Base-by-base conservation (phyloP, 2,797 vertebrate genomes). In the Ibycter americanus region DNA sequence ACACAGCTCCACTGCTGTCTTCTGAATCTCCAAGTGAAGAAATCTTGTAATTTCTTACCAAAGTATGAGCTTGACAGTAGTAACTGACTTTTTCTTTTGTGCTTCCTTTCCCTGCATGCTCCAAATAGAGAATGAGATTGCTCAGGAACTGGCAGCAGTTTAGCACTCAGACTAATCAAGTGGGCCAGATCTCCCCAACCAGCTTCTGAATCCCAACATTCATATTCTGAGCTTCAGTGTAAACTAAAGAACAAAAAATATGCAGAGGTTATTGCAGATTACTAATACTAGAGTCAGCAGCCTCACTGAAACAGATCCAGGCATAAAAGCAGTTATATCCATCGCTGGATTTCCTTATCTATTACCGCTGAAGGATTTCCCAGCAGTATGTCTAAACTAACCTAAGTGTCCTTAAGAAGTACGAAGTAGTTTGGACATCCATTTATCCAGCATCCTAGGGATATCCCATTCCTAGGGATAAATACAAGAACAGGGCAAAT, bases 101-200 rank as follows among this genome's bases (percentile, higher is more conserved):
- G 23, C 26, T 61, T 70, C 15, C 9, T 82, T 73, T 79, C 42
- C 31, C 42, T 36, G 25, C 25, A 49, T 0, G 3, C 25, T 76
- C 34, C 54, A 54, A 59, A 63, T 87, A 54, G 34, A 79, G 26
- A 47, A 54, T 8, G 8, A 8, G 38, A 40, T 49, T 83, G 27
- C 63, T 54, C 18, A 67, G 63, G 16, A 80, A 32, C 34, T 76
- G 63, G 16, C 47, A 76, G 42, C 27, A 72, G 22, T 83, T 76
- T 34, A 62, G 78, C 32, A 58, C 15, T 62, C 15, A 66, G 25
- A 44, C n/a, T 4, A 56, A 40, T 42, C 31, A 52, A 47, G 31
- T 0, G 0, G 17, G 32, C 7, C 56, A 62, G 36, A 62, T 29
- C 9, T 54, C 61, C 46, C 14, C 11, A 36, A 0, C 1, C 36